Base-by-base conservation (phyloP, 2,113 vertebrate genomes). In the Cnemophilus loriae region DNA sequence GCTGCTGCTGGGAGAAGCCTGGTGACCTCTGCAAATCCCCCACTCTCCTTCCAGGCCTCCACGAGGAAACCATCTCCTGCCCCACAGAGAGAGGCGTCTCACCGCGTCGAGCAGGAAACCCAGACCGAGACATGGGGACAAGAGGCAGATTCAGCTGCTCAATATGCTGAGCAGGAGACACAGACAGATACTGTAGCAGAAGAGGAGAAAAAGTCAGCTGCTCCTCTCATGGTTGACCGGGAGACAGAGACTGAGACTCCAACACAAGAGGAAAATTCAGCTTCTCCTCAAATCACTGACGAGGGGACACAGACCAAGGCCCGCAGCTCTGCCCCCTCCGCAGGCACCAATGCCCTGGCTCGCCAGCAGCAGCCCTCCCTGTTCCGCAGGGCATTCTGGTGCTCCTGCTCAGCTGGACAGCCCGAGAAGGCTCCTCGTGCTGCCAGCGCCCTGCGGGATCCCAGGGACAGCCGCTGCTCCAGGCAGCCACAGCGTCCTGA, bases 331-430 rank as follows among this genome's bases (percentile, higher is more conserved):
- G 30, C 8, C 18, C 18, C 6, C 18, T 42, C 7, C 13, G 3
- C 9, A 14, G 52, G 52, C 23, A 8, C 2, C 11, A 77, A 16
- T 5, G 27, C 6, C 52, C 24, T 26, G 47, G 41, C 47, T 27
- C 2, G 3, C 6, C 70, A 17, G 55, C 70, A 41, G 63, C 30
- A 3, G 0, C 41, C 7, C 11, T 27, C 70, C 6, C 26, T 9
- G 71, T 6, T 11, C 44, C 5, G 3, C 56, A 28, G 64, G 35
- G 26, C 13, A 9, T 14, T 16, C 18, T 16, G 55, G 55, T 1
- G 2, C 26, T 47, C 30, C 30, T 6, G 47, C 56, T 5, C 0
- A 2, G 24, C 35, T 5, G 32, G 18, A 37, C 56, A 42, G 27
- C 63, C 61, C 27, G 2, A 4, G 61, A 12, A 28, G 11, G 13